A percentile compares a stretch with the other conserved stretches of the same genome.
phyloP scores from a whole-genome alignment of 1,140 invertebrate genomes.

The Apis dorsata region DNA sequence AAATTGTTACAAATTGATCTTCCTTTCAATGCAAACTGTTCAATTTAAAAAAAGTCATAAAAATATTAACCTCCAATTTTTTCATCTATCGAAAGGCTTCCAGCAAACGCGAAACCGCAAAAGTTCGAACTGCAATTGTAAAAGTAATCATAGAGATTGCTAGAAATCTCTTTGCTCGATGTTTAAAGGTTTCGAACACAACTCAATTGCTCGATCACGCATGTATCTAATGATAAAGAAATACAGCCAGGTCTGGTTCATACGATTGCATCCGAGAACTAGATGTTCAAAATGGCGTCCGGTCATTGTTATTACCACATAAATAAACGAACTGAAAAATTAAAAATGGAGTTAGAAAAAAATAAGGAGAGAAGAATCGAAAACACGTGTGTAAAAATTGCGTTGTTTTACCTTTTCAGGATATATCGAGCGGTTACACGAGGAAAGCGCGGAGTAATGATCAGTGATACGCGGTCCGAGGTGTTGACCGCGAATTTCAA shows the following conservation, averaged over 20 bases:
- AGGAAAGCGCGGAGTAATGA: slow-evolving; percentile 56
- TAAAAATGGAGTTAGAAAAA: not conserved
- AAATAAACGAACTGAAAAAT: not conserved
- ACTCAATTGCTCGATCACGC: slow-evolving; percentile 16
- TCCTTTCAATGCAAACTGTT: too few relatives aligned
- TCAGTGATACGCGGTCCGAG: slow-evolving; percentile 27
- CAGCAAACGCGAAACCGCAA: slow-evolving; percentile 3
- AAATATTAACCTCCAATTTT: not conserved
- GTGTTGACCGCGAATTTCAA: slow-evolving; percentile 42
- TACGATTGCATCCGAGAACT: not conserved
- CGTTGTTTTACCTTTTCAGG: slow-evolving; percentile 18
- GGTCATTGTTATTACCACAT: not conserved
- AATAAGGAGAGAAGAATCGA: too few relatives aligned
- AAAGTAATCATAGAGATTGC: not conserved
- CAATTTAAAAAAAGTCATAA: not conserved
- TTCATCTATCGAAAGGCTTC: not conserved
- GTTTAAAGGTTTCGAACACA: slow-evolving; percentile 11
- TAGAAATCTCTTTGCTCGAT: not conserved
- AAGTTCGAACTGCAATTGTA: slow-evolving; percentile 31
- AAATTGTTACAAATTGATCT: too few relatives aligned
- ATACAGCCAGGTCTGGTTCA: not conserved
- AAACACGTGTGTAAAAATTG: not conserved
- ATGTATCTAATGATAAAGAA: not conserved
- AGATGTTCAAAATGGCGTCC: not conserved
- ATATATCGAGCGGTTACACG: slow-evolving; percentile 35